Conservation (phyloP, 2,113 vertebrate species). For the Brienomyrus longianalis region DNA sequence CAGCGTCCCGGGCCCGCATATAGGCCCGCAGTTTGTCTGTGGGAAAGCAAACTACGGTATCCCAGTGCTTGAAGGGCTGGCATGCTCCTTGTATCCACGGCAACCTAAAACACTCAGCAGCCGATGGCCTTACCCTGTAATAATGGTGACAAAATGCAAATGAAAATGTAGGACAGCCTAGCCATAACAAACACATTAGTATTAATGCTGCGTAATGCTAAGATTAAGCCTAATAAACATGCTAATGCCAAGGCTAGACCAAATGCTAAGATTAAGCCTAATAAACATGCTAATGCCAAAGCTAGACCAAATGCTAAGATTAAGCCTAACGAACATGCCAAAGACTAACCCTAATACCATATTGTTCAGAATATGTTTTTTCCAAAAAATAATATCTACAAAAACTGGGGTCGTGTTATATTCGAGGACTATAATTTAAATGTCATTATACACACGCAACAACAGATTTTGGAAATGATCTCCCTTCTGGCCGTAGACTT, state of each 20-base stretch:
- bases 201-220: neutral
- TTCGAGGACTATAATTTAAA: neutral
- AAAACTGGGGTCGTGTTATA: neutral
- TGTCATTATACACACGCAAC: neutral
- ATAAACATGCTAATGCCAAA: neutral
- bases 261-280: neutral
- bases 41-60: constrained; percentile 56
- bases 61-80: constrained; percentile 51
- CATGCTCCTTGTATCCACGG: constrained; percentile 64
- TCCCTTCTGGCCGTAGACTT: neutral
- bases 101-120: constrained; percentile 59
- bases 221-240: neutral
- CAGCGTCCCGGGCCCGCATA: constrained; percentile 56
- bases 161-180: neutral
- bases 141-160: neutral
- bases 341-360: neutral
- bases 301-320: neutral
- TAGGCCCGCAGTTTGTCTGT: constrained; percentile 60
- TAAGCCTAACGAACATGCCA: neutral
- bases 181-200: neutral
- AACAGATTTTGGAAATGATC: neutral
- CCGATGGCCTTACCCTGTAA: constrained; percentile 59
- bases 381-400: neutral
- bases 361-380: neutral
- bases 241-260: neutral